Percentiles rank a stretch among this genome's conserved stretches.
Conservation (phyloP, 2,888 invertebrate genomes). For the Pterostichus madidus region DNA sequence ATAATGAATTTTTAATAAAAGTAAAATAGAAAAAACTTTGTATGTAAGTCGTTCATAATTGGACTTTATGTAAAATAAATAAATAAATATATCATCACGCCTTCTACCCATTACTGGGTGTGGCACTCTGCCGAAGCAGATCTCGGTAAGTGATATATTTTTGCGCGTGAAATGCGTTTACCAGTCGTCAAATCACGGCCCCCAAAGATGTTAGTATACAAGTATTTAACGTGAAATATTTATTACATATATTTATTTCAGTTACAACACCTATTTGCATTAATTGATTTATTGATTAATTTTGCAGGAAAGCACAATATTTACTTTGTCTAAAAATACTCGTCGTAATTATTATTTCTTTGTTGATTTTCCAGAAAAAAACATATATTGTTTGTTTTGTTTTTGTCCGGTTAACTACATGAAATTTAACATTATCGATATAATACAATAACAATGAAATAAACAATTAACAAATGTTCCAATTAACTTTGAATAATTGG, state of each 20-base stretch:
- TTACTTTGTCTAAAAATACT: neutral
- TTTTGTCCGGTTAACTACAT: neutral
- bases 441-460: neutral
- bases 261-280: neutral
- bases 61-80: no score
- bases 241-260: neutral
- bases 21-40: no score
- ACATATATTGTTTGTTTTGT: neutral
- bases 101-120: no score
- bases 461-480: neutral
- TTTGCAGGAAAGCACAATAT: neutral
- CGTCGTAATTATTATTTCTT: neutral
- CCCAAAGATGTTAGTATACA: no score
- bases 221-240: no score
- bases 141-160: no score
- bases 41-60: no score
- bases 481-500: neutral
- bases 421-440: conserved; percentile 1
- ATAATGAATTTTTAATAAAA: no score
- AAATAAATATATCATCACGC: no score
- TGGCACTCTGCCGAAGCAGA: no score
- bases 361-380: neutral
- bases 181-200: no score
- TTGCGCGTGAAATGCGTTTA: no score
- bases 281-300: conserved; percentile 5